Evolutionary conservation across 2,888 invertebrate genomes (phyloP).

Genomic region (Drosophila anomalata): DNA sequence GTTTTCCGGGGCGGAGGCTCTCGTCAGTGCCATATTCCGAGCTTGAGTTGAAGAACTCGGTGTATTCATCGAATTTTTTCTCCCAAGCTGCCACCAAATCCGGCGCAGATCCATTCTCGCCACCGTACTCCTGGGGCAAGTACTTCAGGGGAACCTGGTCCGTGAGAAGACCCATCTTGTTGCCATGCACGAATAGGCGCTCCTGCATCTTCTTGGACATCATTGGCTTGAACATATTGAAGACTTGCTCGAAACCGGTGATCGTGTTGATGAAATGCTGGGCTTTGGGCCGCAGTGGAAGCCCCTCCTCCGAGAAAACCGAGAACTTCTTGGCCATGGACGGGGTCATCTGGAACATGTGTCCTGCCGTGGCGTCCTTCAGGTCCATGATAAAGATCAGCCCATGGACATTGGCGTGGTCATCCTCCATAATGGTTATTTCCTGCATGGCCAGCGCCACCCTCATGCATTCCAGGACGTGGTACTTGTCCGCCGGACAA

Average conservation of each 20-base stretch:
- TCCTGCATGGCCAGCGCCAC: slow-evolving; percentile 86
- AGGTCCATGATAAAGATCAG: slow-evolving; percentile 86
- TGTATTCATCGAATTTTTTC: slow-evolving; percentile 67
- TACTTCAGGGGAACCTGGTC: slow-evolving; percentile 86
- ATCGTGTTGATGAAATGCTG: slow-evolving; percentile 87
- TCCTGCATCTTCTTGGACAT: slow-evolving; percentile 87
- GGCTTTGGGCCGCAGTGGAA: slow-evolving; percentile 86
- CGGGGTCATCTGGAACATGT: slow-evolving; percentile 86
- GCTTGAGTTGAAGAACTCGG: slow-evolving; percentile 71
- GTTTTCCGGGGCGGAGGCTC: slow-evolving; percentile 68
- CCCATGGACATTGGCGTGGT: slow-evolving; percentile 85
- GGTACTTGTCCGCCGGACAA: slow-evolving; percentile 84
- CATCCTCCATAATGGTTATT: slow-evolving; percentile 87
- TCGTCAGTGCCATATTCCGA: slow-evolving; percentile 74
- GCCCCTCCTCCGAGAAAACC: slow-evolving; percentile 85
- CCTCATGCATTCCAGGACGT: slow-evolving; percentile 85
- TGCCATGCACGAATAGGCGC: slow-evolving; percentile 86
- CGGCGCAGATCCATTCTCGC: slow-evolving; percentile 85
- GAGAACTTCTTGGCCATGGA: slow-evolving; percentile 86
- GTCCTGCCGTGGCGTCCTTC: slow-evolving; percentile 85
- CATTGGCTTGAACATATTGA: slow-evolving; percentile 86
- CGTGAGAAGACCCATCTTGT: slow-evolving; percentile 85
- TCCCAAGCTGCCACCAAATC: slow-evolving; percentile 70
- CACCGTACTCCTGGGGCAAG: slow-evolving; percentile 88
- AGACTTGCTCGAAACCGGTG: slow-evolving; percentile 86